Percentiles rank a stretch among this genome's conserved stretches.
Evolutionary conservation across 53 echinoderm and acorn worm species (phyloP).

Genomic region (Actinopyga echinites): DNA sequence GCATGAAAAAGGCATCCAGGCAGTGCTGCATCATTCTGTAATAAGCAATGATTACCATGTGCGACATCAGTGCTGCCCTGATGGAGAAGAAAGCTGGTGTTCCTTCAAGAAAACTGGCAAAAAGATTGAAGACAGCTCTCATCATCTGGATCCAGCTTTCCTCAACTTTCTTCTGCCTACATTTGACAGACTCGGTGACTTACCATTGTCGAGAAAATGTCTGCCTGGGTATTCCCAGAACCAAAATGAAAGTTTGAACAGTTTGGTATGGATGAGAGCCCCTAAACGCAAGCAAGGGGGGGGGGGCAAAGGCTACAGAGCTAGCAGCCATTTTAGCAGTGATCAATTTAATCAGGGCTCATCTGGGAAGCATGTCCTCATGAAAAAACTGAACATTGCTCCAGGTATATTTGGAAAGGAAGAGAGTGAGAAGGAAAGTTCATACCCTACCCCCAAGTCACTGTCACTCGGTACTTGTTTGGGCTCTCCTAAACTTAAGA

Average conservation of each 20-base stretch:
- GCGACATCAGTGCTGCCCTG: constrained; percentile 39
- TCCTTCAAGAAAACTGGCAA: constrained; percentile 23
- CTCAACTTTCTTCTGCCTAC: constrained; percentile 31
- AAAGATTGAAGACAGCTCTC: constrained; percentile 8
- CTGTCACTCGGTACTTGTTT: no score
- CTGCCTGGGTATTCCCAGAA: constrained; percentile 52
- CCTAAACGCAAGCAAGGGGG: constrained; percentile 49
- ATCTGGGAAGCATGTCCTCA: no score
- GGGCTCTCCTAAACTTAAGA: no score
- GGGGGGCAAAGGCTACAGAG: no score
- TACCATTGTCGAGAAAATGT: constrained; percentile 33
- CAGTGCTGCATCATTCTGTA: constrained; percentile 30
- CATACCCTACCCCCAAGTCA: no score
- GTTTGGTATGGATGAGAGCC: constrained; percentile 30
- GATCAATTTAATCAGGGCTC: no score
- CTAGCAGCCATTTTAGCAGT: no score
- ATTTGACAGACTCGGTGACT: constrained; percentile 32
- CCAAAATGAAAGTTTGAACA: constrained; percentile 55
- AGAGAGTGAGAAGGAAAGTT: no score
- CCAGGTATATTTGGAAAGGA: no score
- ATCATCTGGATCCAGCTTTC: constrained; percentile 49
- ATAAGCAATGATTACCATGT: constrained; percentile 15
- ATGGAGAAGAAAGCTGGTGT: not conserved
- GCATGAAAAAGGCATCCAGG: constrained; percentile 1
- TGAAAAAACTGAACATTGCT: no score